Percentiles rank a stretch among this genome's conserved stretches.
Evolutionary conservation across 1,140 invertebrate genomes (phyloP).

Genomic region (Bombus huntii): DNA sequence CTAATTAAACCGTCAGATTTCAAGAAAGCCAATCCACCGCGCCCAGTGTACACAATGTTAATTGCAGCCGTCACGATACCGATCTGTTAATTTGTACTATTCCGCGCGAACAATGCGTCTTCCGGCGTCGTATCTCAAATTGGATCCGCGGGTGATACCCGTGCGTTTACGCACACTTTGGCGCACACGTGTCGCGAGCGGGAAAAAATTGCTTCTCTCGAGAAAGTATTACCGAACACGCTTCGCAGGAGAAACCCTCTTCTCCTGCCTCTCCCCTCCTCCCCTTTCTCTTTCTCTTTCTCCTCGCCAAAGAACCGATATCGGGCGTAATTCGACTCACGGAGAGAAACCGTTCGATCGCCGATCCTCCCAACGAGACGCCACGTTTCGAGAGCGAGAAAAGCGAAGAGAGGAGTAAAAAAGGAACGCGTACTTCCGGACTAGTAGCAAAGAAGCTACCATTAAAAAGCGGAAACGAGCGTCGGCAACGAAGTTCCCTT

Average conservation of each 20-base stretch:
- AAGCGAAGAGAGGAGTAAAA: not conserved
- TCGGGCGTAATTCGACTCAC: not conserved
- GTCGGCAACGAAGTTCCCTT: not conserved
- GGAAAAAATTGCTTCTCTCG: conserved; percentile 30
- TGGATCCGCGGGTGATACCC: conserved; percentile 65
- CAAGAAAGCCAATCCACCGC: conserved; percentile 66
- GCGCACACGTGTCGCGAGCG: conserved; percentile 15
- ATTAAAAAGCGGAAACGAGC: not conserved
- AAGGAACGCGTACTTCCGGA: not conserved
- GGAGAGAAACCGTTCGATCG: not conserved
- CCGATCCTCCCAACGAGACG: not conserved
- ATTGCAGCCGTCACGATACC: conserved; percentile 67
- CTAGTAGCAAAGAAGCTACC: not conserved
- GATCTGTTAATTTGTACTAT: conserved; percentile 72
- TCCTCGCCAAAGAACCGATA: not conserved
- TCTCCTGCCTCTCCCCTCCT: too few relatives aligned
- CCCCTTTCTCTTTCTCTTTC: not conserved
- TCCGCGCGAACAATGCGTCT: conserved; percentile 68
- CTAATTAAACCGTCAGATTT: conserved; percentile 75
- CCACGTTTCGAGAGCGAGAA: too few relatives aligned
- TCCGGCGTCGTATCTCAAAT: conserved; percentile 69
- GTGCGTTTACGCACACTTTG: conserved; percentile 33
- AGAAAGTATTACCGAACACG: not conserved
- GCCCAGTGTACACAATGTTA: conserved; percentile 71
- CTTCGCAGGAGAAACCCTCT: not conserved